Base-by-base conservation (phyloP, 2,797 vertebrate species). In the Chelidonichthys spinosus region DNA sequence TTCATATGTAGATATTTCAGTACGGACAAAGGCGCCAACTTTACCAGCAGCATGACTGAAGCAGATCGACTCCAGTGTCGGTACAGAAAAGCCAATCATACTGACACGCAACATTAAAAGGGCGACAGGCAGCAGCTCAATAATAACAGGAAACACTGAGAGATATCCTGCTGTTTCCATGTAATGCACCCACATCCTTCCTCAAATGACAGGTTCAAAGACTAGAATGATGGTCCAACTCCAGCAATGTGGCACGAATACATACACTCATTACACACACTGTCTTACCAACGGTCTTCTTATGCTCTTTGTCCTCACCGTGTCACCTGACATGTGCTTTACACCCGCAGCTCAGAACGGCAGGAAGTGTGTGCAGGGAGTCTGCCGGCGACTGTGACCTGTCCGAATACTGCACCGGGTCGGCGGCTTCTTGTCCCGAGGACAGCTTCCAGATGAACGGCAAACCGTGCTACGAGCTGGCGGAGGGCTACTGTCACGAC, bases 401-500 rank as follows among this genome's bases (percentile, higher is more conserved):
- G 7, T 76, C 93, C 0, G 97, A 98, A 4, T 93, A 92, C 85
- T 98, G 97, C 79, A 95, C 88, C 0, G 97, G 97, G 11, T 54
- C 3, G 2, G 87, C 87, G 0, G 73, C 88, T 0, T 63, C 80
- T 2, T 98, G 97, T 74, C 97, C 97, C 0, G 95, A 96, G 18
- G 95, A 98, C 0, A 87, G 83, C 59, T 98, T 97, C 70, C 92
- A 90, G 83, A 96, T 97, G 94, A 98, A 98, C 0, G 97, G 97
- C 43, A 88, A 92, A 0, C 83, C 94, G 40, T 98, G 97, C 77
- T 64, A 32, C 74, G 69, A 76, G 5, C 86, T 69, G 0, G 91
- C 86, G 0, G 78, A 71, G 0, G 96, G 97, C 6, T 96, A 93
- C 91, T 97, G 96, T 90, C 92, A 95, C 89, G 71, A 96, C 0